Evolutionary conservation across 2,797 vertebrate genomes (phyloP), one percentile per base, ranked within the genome.

Genomic region (Schizopygopsis pylzovi): DNA sequence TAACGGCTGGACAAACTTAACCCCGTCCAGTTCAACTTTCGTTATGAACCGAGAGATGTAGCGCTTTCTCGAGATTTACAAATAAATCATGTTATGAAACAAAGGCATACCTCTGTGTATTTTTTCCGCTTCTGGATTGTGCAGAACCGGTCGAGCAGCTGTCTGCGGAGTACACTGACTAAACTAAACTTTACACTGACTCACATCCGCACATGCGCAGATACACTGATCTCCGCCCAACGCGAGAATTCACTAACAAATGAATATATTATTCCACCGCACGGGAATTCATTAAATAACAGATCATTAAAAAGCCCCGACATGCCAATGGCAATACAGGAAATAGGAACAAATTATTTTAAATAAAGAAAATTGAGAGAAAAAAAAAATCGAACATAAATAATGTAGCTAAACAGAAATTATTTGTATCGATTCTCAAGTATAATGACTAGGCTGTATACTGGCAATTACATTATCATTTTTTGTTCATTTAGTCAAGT

Each of bases 201-300:
- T 43, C 82, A 90, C 72, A 68, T 87, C 87, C 88, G 89, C 65
- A 78, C 68, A 83, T 87, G 82, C 85, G 84, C 88, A 89, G 37
- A 79, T 2, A 15, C 79, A 52, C 12, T 7, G 3, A 68, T 22
- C 4, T 39, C 63, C 45, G 28, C 63, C 63, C 63, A 11, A 6
- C 18, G 13, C 33, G 16, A 28, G 1, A 16, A 72, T 47, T 72
- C 43, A 25, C 25, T 33, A 33, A 11, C 0, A 33, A 72, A 47
- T 16, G 0, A 9, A 16, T 47, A 1, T 18, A 52, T 75, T 52
- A 20, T 20, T 75, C 1, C 47, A 47, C 12, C 13, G 3, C 3
- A 47, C 47, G 47, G 47, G 12, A 8, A 47, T 15, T 9, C 9
- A 43, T 43, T 10, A 45, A 45, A 45, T 43, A 43, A 43, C 43